Base-by-base conservation (phyloP, 2,888 invertebrate species). In the Drosophila affinis region DNA sequence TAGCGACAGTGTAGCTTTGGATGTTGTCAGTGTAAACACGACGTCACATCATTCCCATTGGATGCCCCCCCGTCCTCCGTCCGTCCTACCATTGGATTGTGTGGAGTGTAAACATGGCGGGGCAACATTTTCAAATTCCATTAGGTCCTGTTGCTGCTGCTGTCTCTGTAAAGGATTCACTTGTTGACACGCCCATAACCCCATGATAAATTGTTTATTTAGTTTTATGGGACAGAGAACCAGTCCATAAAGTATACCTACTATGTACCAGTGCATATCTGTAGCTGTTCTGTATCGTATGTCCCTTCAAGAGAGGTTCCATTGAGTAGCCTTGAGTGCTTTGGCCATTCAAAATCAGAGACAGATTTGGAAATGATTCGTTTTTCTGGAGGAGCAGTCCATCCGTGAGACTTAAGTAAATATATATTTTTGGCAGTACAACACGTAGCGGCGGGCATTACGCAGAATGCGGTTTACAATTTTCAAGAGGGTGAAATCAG, bases 401-500 rank as follows among this genome's bases (percentile, higher is more conserved):
- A 12, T 17, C 9, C 34, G n/a, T 10, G 14, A 17, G 32, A 21
- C 39, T 46, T 70, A 21, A 56, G 55, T 45, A 61, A 70, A 70
- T 71, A 71, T 62, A 21, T 21, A 21, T 71, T 60, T 63, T 24
- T n/a, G 24, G 29, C 53, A 44, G 58, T 17, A 48, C 4, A 58
- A 39, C 54, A 54, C 64, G 54, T 44, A 29, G 65, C 56, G 5
- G 44, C 9, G 44, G 34, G 62, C 53, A 62, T 56, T 72, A 73
- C 56, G 57, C 51, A 47, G 49, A 75, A 62, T 73, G 73, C 73
- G 73, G 73, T 73, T 86, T 73, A 59, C 61, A 75, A 72, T 72
- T 51, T 75, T 75, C 61, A 70, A 67, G 83, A 82, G 83, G 83
- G 83, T 85, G 83, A 83, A 83, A 86, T 88, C 83, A 88, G 88